Conservation (phyloP, 2,888 invertebrate genomes). For the Amphimallon solstitiale region DNA sequence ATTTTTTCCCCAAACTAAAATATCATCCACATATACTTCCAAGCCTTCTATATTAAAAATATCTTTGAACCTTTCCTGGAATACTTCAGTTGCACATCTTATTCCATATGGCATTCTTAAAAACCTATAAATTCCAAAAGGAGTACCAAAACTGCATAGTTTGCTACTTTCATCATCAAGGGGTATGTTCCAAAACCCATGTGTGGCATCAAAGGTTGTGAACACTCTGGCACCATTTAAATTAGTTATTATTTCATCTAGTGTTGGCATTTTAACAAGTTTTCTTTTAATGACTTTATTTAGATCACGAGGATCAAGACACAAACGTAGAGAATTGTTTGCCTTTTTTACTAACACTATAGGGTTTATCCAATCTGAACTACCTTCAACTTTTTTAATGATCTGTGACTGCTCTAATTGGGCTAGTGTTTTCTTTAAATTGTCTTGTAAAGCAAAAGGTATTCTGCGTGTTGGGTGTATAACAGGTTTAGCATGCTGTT, state of each 20-base stretch:
- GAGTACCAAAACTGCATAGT: conserved; percentile 44
- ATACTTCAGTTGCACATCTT: conserved; percentile 38
- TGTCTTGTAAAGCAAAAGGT: conserved; percentile 40
- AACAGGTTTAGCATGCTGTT: conserved; percentile 36
- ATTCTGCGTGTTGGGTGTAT: conserved; percentile 40
- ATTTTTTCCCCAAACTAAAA: conserved; percentile 30
- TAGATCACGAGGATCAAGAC: conserved; percentile 44
- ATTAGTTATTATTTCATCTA: conserved; percentile 42
- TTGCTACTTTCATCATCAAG: conserved; percentile 42
- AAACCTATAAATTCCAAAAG: conserved; percentile 40
- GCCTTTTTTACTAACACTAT: conserved; percentile 26
- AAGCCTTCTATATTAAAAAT: conserved; percentile 18
- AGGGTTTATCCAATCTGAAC: neutral
- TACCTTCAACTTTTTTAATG: too few species aligned
- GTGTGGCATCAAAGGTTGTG: conserved; percentile 38
- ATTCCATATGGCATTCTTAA: conserved; percentile 50
- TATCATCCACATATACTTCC: conserved; percentile 47
- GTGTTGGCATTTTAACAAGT: conserved; percentile 42
- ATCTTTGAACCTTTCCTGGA: conserved; percentile 35
- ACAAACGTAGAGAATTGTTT: conserved; percentile 31
- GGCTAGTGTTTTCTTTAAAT: conserved; percentile 35
- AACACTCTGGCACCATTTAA: conserved; percentile 42
- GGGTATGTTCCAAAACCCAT: conserved; percentile 42
- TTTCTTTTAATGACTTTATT: conserved; percentile 44
- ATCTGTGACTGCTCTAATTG: conserved; percentile 28